A percentile compares a stretch with the other conserved stretches of the same genome.
These are phyloP conservation scores for Epinephelus coioides DNA, from an alignment of 2,797 vertebrate genomes.

Conservation along the genomic window DNA sequence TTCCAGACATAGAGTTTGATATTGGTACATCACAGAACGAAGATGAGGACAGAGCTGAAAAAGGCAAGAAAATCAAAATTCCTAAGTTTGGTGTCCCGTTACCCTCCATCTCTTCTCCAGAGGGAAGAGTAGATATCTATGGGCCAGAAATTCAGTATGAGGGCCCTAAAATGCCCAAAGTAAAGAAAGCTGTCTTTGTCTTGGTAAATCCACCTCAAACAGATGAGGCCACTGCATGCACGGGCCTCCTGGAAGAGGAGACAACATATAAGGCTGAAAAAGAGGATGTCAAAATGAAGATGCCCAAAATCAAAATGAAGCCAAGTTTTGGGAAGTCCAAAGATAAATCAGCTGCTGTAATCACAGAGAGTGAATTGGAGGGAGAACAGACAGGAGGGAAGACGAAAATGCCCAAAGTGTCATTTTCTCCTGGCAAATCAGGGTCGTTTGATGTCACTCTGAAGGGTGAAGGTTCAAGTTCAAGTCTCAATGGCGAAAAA, in stretches of 20 bases:
- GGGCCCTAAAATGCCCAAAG: slow-evolving; percentile 83
- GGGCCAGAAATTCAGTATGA: slow-evolving; percentile 78
- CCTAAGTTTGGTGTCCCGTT: slow-evolving; percentile 86
- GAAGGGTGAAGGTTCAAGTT: slow-evolving; percentile 58
- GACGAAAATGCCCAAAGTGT: slow-evolving; percentile 84
- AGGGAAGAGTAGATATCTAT: slow-evolving; percentile 66
- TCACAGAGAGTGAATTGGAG: slow-evolving; percentile 50
- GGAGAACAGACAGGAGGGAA: slow-evolving; percentile 66
- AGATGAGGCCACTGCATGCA: slow-evolving; percentile 53
- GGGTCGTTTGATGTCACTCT: slow-evolving; percentile 61
- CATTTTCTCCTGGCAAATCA: slow-evolving; percentile 79
- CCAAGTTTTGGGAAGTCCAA: slow-evolving; percentile 80
- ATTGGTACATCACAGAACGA: slow-evolving; percentile 72
- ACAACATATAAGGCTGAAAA: slow-evolving; percentile 47
- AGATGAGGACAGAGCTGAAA: slow-evolving; percentile 52
- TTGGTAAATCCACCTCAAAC: slow-evolving; percentile 78
- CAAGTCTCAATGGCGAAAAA: slow-evolving; percentile 72
- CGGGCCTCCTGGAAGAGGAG: slow-evolving; percentile 50
- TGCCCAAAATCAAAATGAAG: slow-evolving; percentile 82
- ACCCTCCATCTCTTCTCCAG: slow-evolving; percentile 78
- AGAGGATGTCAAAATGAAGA: slow-evolving; percentile 67
- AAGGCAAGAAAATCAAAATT: slow-evolving; percentile 84
- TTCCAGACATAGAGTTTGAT: slow-evolving; percentile 85
- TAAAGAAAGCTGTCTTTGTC: slow-evolving; percentile 85
- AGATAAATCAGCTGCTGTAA: slow-evolving; percentile 65